Evolutionary conservation across 2,888 invertebrate genomes (phyloP).

Genomic region (Drosophila paracracens): DNA sequence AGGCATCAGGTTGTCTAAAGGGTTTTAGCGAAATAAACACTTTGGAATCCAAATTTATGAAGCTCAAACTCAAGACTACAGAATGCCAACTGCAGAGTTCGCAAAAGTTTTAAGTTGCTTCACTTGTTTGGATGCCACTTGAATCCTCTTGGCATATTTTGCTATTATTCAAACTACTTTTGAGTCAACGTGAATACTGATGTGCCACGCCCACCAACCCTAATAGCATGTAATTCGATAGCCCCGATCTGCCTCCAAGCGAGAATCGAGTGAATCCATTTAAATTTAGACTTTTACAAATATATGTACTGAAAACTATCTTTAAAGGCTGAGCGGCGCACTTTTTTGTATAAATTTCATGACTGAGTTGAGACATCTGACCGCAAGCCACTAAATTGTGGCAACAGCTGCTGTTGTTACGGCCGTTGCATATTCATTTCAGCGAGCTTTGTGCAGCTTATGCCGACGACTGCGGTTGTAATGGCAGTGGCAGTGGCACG

Average conservation of each 20-base stretch:
- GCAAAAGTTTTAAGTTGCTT: neutral
- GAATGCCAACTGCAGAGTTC: neutral
- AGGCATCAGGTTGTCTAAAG: neutral
- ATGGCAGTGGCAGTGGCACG: slow-evolving; percentile 8
- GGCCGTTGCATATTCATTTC: slow-evolving; percentile 49
- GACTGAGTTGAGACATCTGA: slow-evolving; percentile 7
- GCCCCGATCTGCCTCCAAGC: neutral
- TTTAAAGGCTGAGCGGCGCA: neutral
- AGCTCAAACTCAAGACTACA: neutral
- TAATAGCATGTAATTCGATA: neutral
- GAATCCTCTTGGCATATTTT: neutral
- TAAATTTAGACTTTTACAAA: neutral
- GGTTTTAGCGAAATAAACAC: neutral
- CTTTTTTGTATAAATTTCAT: slow-evolving; percentile 26
- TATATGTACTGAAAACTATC: neutral
- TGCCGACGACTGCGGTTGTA: slow-evolving; percentile 36
- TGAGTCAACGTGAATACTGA: neutral
- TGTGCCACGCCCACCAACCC: neutral
- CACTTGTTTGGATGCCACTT: neutral
- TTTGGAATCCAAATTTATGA: neutral
- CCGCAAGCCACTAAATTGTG: slow-evolving; percentile 65
- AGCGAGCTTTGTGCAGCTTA: slow-evolving; percentile 50
- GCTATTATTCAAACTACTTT: neutral
- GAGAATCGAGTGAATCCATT: neutral
- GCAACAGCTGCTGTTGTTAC: slow-evolving; percentile 36